A percentile compares a stretch with the other conserved stretches of the same genome.
Conservation (phyloP, 2,113 vertebrate genomes). For the Mirounga angustirostris region DNA sequence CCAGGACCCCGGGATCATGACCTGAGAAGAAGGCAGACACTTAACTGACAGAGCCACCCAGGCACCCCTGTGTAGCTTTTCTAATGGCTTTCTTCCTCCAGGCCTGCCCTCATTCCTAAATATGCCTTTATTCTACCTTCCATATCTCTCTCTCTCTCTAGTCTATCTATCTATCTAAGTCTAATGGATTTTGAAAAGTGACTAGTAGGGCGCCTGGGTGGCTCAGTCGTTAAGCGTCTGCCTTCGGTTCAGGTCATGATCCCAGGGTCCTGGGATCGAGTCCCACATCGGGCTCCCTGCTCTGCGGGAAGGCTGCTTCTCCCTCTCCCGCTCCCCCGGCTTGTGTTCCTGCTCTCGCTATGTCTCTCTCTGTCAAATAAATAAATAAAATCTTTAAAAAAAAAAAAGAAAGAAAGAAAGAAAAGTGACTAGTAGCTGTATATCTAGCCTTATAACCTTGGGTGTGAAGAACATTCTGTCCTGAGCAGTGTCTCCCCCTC, state of each 20-base stretch:
- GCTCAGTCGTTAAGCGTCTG: too few species aligned
- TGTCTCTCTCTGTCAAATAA: too few species aligned
- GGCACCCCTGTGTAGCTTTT: slow-evolving; percentile 1
- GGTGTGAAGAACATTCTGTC: background rate
- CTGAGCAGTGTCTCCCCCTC: background rate
- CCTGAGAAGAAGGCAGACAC: background rate
- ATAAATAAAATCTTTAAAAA: too few species aligned
- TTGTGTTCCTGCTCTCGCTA: too few species aligned
- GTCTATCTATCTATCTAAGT: background rate
- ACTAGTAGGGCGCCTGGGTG: background rate
- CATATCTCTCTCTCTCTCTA: background rate
- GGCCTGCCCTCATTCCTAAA: slow-evolving; percentile 51
- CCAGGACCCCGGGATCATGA: background rate
- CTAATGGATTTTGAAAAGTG: slow-evolving; percentile 35
- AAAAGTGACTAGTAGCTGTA: background rate
- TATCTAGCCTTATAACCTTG: background rate
- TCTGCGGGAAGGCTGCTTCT: too few species aligned
- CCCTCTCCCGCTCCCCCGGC: too few species aligned
- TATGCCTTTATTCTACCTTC: background rate
- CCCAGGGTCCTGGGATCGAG: too few species aligned
- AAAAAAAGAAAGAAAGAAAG: too few species aligned
- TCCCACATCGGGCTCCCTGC: too few species aligned
- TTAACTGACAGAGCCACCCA: background rate
- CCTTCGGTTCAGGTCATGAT: too few species aligned
- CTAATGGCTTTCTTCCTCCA: slow-evolving; percentile 56